Evolutionary conservation across 2,797 vertebrate species (phyloP).

Genomic region (Buceros bicornis): DNA sequence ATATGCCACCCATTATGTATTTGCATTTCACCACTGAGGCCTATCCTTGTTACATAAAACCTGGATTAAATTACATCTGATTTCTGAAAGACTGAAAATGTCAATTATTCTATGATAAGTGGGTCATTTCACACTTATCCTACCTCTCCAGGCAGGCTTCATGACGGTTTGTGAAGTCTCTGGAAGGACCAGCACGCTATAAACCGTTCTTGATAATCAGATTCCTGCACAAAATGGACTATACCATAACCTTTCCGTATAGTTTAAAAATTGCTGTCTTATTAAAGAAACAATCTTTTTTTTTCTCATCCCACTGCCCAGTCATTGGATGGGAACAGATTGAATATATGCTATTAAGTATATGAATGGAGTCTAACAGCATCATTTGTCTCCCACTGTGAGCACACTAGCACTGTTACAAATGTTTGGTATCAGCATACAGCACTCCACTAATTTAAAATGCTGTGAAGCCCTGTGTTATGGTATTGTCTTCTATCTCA

Average conservation of each 20-base stretch:
- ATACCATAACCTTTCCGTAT: not conserved
- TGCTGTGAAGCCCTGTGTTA: not conserved
- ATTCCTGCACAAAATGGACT: not conserved
- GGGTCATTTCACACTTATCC: not conserved
- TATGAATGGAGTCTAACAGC: not conserved
- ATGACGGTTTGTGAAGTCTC: not conserved
- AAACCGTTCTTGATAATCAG: slow-evolving; percentile 2
- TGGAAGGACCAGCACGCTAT: not conserved
- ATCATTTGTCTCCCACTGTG: not conserved
- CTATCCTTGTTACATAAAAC: not conserved
- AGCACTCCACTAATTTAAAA: not conserved
- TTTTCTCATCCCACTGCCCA: not conserved
- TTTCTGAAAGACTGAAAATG: not conserved
- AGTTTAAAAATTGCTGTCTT: not conserved
- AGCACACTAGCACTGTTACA: not conserved
- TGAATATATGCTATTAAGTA: not conserved
- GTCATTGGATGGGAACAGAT: not conserved
- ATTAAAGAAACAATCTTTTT: not conserved
- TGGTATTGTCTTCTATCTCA: not conserved
- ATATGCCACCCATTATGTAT: not conserved
- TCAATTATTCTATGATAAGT: not conserved
- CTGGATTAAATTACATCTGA: not conserved
- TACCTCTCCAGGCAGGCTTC: not conserved
- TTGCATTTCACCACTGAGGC: not conserved
- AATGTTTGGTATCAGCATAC: not conserved